Conservation (phyloP, 2,113 vertebrate genomes). For the Mesembrinibis cayennensis region DNA sequence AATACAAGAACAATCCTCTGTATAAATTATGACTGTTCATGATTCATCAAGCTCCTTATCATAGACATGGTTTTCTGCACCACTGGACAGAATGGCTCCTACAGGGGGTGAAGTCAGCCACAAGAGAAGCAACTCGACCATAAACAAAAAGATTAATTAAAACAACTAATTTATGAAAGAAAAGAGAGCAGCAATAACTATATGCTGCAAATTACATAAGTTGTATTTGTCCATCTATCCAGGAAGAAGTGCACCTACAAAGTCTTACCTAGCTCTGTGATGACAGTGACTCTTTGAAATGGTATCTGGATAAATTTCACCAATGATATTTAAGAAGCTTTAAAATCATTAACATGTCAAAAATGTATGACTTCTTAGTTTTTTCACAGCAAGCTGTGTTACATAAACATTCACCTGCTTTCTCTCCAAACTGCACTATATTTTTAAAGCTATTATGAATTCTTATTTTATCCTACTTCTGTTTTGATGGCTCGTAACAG, state of each 20-base stretch:
- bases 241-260: not conserved
- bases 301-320: not conserved
- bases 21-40: not conserved
- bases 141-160: slow-evolving; percentile 46
- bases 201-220: not conserved
- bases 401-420: slow-evolving; percentile 54
- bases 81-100: slow-evolving; percentile 3
- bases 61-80: slow-evolving; percentile 21
- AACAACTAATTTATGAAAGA: slow-evolving; percentile 3
- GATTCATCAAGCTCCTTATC: slow-evolving; percentile 36
- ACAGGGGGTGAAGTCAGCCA: slow-evolving; percentile 42
- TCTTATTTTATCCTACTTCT: slow-evolving; percentile 49
- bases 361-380: not conserved
- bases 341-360: not conserved
- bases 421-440: not conserved
- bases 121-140: not conserved
- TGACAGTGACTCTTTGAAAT: not conserved
- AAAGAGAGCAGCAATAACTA: not conserved
- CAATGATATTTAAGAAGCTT: not conserved
- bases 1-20: not conserved
- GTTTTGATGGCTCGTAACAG: slow-evolving; percentile 12
- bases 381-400: not conserved
- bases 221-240: not conserved
- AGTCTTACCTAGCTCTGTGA: not conserved
- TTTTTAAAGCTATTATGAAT: slow-evolving; percentile 50